phyloP scores from a whole-genome alignment of 2,113 vertebrate genomes.

The Xiphophorus maculatus region DNA sequence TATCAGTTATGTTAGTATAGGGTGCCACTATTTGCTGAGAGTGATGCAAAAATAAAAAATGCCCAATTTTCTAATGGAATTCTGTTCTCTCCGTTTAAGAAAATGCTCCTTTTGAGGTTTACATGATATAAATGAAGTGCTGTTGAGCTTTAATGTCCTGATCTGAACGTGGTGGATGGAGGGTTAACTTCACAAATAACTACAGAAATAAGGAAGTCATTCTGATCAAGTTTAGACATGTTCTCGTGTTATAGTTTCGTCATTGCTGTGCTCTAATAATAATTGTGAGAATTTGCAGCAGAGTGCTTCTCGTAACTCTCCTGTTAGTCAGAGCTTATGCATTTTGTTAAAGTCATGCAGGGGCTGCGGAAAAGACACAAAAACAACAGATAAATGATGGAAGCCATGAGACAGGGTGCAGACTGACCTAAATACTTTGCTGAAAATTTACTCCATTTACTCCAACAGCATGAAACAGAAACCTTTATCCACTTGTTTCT shows the following conservation, averaged over 20 bases:
- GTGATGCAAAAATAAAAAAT: conserved; percentile 12
- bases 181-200: conserved; percentile 25
- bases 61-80: neutral
- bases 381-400: neutral
- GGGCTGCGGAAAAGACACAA: neutral
- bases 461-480: neutral
- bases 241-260: conserved; percentile 17
- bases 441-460: neutral
- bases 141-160: neutral
- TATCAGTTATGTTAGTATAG: fast-evolving
- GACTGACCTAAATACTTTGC: conserved; percentile 54
- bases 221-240: conserved; percentile 56
- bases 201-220: conserved; percentile 60
- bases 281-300: conserved; percentile 16
- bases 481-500: neutral
- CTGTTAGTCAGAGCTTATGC: conserved; percentile 27
- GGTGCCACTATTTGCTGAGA: fast-evolving
- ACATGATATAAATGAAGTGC: neutral
- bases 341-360: neutral
- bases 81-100: neutral
- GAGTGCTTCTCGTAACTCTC: conserved; percentile 46
- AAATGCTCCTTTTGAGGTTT: neutral
- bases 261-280: conserved; percentile 40
- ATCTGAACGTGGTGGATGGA: neutral
- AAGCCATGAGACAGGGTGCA: neutral